A percentile compares a stretch with the other conserved stretches of the same genome.
These are phyloP conservation scores for Phyllotis vaccarum DNA, from an alignment of 2,797 vertebrate species.

Conservation along the genomic window DNA sequence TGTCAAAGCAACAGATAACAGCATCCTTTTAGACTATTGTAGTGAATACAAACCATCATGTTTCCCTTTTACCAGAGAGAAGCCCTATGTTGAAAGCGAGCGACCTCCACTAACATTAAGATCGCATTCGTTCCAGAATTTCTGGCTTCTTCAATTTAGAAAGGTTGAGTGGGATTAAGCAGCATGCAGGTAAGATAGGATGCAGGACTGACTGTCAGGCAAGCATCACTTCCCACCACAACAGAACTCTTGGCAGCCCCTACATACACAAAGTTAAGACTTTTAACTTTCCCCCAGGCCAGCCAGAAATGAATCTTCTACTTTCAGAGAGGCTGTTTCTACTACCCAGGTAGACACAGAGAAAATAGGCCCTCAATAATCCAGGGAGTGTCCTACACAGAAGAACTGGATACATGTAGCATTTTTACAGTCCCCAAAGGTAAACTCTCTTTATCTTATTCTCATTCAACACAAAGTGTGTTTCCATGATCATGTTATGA, in stretches of 20 bases:
- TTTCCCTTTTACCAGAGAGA: constrained; percentile 17
- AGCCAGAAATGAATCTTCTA: background rate
- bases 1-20: constrained; percentile 42
- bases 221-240: background rate
- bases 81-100: background rate
- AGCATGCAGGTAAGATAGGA: no score
- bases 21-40: background rate
- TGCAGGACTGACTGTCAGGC: background rate
- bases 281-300: background rate
- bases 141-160: background rate
- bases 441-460: background rate
- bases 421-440: background rate
- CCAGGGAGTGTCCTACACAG: background rate
- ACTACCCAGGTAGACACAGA: background rate
- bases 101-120: background rate
- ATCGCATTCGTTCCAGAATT: background rate
- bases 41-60: background rate
- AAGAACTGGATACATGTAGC: background rate
- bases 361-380: rapidly evolving
- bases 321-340: background rate
- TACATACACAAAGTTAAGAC: background rate
- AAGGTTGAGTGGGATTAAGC: background rate
- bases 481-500: constrained; percentile 74
- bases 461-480: constrained; percentile 69
- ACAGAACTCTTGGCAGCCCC: background rate